Evolutionary conservation across 2,888 invertebrate genomes (phyloP).

Genomic region (Stenotaenia linearis): DNA sequence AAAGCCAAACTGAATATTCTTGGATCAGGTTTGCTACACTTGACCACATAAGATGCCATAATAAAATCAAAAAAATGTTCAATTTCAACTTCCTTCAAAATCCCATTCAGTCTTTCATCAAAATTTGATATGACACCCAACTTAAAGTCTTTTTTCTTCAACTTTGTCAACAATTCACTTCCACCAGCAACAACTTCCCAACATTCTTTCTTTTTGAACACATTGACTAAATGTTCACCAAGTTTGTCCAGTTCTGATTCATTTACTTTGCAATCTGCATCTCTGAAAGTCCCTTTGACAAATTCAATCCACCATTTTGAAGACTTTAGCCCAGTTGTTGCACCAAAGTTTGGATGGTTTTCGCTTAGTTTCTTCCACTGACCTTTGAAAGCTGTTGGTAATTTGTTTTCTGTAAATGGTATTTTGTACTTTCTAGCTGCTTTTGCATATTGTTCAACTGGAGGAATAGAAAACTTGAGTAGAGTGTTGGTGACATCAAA

Average conservation of each 20-base stretch:
- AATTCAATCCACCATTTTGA: constrained; percentile 75
- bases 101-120: constrained; percentile 68
- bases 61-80: constrained; percentile 70
- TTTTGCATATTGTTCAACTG: constrained; percentile 68
- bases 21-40: constrained; percentile 67
- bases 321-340: constrained; percentile 60
- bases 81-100: constrained; percentile 63
- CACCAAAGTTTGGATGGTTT: constrained; percentile 76
- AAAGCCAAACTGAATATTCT: constrained; percentile 65
- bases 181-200: constrained; percentile 68
- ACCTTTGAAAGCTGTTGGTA: constrained; percentile 58
- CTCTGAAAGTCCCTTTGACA: constrained; percentile 60
- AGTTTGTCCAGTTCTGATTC: constrained; percentile 40
- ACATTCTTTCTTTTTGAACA: constrained; percentile 64
- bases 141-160: constrained; percentile 46
- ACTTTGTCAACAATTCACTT: constrained; percentile 58
- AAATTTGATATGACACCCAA: constrained; percentile 83
- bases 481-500: constrained; percentile 86
- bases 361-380: constrained; percentile 61
- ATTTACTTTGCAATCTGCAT: constrained; percentile 40
- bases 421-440: constrained; percentile 66
- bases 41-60: constrained; percentile 67
- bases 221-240: constrained; percentile 46
- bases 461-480: constrained; percentile 61
- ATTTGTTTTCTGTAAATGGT: constrained; percentile 53